phyloP scores from a whole-genome alignment of 2,113 vertebrate genomes.

The Candoia aspera region DNA sequence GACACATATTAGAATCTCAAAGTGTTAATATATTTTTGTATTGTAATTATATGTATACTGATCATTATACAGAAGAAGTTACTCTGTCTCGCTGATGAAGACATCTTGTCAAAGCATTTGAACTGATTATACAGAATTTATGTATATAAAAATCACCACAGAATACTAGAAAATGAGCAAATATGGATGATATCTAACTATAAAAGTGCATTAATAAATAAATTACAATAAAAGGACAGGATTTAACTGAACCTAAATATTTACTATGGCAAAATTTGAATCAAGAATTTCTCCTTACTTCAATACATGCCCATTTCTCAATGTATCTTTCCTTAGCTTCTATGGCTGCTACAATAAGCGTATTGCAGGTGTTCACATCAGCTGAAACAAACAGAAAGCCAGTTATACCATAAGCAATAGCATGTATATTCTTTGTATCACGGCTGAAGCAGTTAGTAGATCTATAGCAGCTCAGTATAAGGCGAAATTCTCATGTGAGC shows the following conservation, averaged over 20 bases:
- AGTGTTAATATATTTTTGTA: too few relatives aligned
- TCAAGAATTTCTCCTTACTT: constrained; percentile 74
- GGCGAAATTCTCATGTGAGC: constrained; percentile 57
- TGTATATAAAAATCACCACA: neutral
- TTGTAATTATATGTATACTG: neutral
- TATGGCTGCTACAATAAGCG: constrained; percentile 78
- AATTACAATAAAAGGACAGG: neutral
- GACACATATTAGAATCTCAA: neutral
- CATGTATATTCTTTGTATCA: accelerated
- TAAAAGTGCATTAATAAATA: neutral
- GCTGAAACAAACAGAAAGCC: constrained; percentile 66
- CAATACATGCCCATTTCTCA: constrained; percentile 79
- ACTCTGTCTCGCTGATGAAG: neutral
- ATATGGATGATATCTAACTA: neutral
- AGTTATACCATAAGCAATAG: neutral
- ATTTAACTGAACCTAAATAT: neutral
- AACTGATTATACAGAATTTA: neutral
- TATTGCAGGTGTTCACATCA: constrained; percentile 89
- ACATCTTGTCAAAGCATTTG: neutral
- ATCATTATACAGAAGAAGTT: neutral
- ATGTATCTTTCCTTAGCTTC: constrained; percentile 64
- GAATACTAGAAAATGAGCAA: neutral
- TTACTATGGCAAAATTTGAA: neutral
- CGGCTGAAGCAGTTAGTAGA: neutral
- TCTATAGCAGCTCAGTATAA: constrained; percentile 55